Percentiles rank a stretch among this genome's conserved stretches.
phyloP scores from a whole-genome alignment of 2,113 vertebrate species.

The Leucopsar rothschildi region DNA sequence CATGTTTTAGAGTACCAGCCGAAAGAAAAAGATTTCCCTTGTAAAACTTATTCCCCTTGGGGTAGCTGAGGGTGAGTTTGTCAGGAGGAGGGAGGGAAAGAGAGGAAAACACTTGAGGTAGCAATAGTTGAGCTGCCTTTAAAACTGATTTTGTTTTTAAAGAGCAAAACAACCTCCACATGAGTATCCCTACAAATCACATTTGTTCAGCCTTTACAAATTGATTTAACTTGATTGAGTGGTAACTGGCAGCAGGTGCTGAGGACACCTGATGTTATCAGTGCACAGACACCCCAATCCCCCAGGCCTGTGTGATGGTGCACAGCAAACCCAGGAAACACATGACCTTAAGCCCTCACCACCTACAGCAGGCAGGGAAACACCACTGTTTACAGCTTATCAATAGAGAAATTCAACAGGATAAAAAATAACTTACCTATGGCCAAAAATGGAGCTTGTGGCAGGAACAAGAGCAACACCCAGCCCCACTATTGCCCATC shows the following conservation, averaged over 20 bases:
- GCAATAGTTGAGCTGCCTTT: background rate
- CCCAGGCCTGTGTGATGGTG: background rate
- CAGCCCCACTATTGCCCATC: background rate
- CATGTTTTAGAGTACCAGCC: background rate
- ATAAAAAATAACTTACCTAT: background rate
- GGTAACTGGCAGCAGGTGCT: background rate
- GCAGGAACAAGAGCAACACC: background rate
- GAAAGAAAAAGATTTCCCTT: background rate
- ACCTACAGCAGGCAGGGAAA: background rate
- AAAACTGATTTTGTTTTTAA: background rate
- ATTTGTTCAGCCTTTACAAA: background rate
- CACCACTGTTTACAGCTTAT: background rate
- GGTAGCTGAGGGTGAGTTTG: background rate
- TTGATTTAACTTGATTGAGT: background rate
- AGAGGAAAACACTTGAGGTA: background rate
- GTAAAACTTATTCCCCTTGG: background rate
- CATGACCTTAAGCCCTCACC: background rate
- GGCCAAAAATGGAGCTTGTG: background rate
- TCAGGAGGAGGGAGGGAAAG: background rate
- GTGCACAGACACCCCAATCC: background rate
- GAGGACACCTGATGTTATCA: background rate
- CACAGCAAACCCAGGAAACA: background rate
- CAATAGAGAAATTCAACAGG: background rate
- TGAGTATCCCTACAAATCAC: background rate
- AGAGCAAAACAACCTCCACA: background rate